Conservation (phyloP, 2,113 vertebrate genomes). For the Lonchura striata region DNA sequence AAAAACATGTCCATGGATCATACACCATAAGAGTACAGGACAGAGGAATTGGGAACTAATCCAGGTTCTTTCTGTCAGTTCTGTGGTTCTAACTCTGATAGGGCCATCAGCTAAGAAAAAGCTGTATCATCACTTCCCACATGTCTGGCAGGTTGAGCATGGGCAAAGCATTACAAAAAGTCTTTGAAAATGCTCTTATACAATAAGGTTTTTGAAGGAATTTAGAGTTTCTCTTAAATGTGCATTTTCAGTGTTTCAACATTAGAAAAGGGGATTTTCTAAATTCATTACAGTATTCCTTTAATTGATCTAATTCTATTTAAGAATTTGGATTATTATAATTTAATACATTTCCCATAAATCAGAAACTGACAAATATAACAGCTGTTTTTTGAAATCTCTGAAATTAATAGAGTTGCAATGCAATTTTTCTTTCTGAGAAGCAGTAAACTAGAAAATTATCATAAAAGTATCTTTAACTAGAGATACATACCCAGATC, state of each 20-base stretch:
- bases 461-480: neutral
- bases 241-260: neutral
- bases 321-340: neutral
- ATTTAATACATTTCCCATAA: neutral
- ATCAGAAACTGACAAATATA: neutral
- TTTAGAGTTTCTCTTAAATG: neutral
- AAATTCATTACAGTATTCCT: neutral
- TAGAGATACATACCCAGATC: constrained; percentile 73
- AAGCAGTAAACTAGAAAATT: neutral
- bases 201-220: neutral
- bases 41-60: neutral
- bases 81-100: neutral
- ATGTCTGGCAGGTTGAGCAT: neutral
- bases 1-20: neutral
- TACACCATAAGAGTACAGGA: neutral
- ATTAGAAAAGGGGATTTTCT: neutral
- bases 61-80: neutral
- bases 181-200: neutral
- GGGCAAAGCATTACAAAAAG: neutral
- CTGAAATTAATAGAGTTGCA: neutral
- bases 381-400: neutral
- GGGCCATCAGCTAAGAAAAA: neutral
- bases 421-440: neutral
- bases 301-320: neutral
- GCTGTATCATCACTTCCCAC: neutral